Percentiles rank a stretch among this genome's conserved stretches.
Conservation (phyloP, 2,888 invertebrate species). For the Caenorhabditis japonica region DNA sequence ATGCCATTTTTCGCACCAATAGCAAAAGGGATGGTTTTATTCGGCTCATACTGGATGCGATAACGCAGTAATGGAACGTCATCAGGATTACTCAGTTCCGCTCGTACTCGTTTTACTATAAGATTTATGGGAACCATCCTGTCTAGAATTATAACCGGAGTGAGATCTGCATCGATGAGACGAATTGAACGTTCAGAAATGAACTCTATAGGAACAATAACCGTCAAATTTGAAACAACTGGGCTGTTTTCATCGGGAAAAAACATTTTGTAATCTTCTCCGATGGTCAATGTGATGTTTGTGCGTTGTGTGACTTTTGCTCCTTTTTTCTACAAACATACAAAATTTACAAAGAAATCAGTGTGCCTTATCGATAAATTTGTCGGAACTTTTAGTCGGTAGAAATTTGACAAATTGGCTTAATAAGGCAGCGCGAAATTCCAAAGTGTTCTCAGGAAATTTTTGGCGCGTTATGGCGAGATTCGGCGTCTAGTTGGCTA, state of each 20-base stretch:
- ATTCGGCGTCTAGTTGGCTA: no score
- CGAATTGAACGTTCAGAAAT: slow-evolving; percentile 14
- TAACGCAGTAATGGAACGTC: slow-evolving; percentile 22
- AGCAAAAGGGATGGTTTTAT: slow-evolving; percentile 53
- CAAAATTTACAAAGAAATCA: not conserved
- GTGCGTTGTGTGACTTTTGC: slow-evolving; percentile 15
- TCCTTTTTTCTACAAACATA: slow-evolving; percentile 29
- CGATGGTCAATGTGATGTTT: slow-evolving; percentile 27
- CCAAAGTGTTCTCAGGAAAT: no score
- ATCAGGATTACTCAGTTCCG: slow-evolving; percentile 14
- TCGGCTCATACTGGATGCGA: not conserved
- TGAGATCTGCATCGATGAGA: not conserved
- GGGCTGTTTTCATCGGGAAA: slow-evolving; percentile 10
- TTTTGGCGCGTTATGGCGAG: no score
- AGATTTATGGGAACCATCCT: slow-evolving; percentile 45
- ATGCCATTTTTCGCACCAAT: slow-evolving; percentile 81
- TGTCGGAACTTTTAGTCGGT: not conserved
- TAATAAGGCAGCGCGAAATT: no score
- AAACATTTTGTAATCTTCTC: no score
- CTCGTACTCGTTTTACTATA: slow-evolving; percentile 17
- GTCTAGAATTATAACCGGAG: slow-evolving; percentile 16
- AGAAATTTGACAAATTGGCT: no score
- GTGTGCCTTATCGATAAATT: no score
- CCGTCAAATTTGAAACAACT: slow-evolving; percentile 12
- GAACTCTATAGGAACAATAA: slow-evolving; percentile 37